Conservation (phyloP, 2,888 invertebrate genomes). For the Rhagonycha lutea region DNA sequence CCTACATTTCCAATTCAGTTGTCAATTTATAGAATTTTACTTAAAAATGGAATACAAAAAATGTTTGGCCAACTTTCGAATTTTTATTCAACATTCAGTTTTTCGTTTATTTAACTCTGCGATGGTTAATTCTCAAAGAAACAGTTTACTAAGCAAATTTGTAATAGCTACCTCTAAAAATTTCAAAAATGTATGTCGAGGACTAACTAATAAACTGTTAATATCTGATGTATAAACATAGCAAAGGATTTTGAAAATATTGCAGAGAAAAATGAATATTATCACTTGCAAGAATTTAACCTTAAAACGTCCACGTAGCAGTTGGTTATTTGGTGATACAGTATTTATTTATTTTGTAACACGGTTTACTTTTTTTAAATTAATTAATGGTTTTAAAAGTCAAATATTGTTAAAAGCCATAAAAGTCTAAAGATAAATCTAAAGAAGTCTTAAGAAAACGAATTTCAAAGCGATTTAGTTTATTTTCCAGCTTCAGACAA, state of each 20-base stretch:
- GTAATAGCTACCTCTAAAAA: too few relatives aligned
- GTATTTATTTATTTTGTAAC: neutral
- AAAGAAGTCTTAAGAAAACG: constrained; percentile 26
- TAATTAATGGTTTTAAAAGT: constrained; percentile 19
- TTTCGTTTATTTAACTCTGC: neutral
- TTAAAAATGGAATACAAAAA: neutral
- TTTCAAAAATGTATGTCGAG: too few relatives aligned
- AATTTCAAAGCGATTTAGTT: constrained; percentile 39
- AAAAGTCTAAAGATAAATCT: constrained; percentile 21
- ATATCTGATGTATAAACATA: neutral
- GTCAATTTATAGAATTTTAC: neutral
- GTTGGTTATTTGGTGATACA: neutral
- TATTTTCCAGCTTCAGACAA: constrained; percentile 41
- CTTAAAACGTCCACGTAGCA: neutral
- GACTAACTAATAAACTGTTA: neutral
- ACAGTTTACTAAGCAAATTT: too few relatives aligned
- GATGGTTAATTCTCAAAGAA: too few relatives aligned
- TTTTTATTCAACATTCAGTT: neutral
- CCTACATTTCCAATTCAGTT: neutral
- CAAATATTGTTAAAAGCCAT: constrained; percentile 15
- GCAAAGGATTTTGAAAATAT: neutral
- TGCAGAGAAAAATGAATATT: neutral
- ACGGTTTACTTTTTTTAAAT: constrained; percentile 5
- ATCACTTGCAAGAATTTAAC: neutral
- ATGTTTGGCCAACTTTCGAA: neutral